A percentile compares a stretch with the other conserved stretches of the same genome.
phyloP scores from a whole-genome alignment of 2,113 vertebrate species.

The Heterotis niloticus region DNA sequence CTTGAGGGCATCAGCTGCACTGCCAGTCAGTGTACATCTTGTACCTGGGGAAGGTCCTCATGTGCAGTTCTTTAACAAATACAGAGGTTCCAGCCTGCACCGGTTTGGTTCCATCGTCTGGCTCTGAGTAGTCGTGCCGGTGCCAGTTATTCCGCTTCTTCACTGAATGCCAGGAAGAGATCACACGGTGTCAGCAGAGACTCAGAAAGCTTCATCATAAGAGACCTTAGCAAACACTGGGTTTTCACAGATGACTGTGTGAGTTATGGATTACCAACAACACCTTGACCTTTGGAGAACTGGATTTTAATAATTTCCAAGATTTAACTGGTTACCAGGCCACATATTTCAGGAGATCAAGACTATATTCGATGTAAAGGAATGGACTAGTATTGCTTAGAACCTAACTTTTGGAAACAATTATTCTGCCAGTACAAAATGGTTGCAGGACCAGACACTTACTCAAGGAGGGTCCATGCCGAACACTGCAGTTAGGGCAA shows the following conservation, averaged over 20 bases:
- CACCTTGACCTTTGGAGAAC: not conserved
- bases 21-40: not conserved
- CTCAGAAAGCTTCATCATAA: too few relatives aligned
- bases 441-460: constrained; percentile 55
- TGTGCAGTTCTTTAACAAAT: constrained; percentile 82
- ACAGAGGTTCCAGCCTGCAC: constrained; percentile 90
- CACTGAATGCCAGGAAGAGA: constrained; percentile 61
- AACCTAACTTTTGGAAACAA: too few relatives aligned
- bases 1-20: not conserved
- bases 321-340: too few relatives aligned
- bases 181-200: too few relatives aligned
- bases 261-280: not conserved
- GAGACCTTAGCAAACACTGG: too few relatives aligned
- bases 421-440: not conserved
- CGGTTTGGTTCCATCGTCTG: constrained; percentile 78
- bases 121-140: constrained; percentile 92
- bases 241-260: too few relatives aligned
- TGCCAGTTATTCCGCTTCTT: constrained; percentile 95
- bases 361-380: not conserved
- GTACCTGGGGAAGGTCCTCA: constrained; percentile 84
- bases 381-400: not conserved
- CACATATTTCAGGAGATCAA: too few relatives aligned
- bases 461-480: constrained; percentile 90
- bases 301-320: too few relatives aligned
- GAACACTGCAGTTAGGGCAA: constrained; percentile 90